Percentiles rank a stretch among this genome's conserved stretches.
phyloP scores from a whole-genome alignment of 1,140 invertebrate genomes.

The Aphidius gifuensis region DNA sequence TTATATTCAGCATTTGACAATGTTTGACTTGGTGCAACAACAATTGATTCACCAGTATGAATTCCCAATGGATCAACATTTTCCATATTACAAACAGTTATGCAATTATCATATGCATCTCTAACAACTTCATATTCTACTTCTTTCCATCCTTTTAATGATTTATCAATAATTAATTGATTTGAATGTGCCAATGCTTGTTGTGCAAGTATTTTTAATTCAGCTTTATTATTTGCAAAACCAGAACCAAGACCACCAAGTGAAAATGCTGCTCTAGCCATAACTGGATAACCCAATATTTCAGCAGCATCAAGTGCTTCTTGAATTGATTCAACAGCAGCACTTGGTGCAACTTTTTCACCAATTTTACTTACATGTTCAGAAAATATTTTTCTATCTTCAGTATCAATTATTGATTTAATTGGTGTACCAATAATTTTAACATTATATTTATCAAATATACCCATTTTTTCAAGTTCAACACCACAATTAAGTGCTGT shows the following conservation, averaged over 20 bases:
- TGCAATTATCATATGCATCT: slow-evolving; percentile 97
- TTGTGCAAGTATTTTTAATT: slow-evolving; percentile 75
- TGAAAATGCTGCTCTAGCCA: slow-evolving; percentile 94
- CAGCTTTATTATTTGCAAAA: slow-evolving; percentile 87
- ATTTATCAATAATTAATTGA: slow-evolving; percentile 97
- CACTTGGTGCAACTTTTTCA: slow-evolving; percentile 91
- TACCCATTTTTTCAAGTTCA: slow-evolving; percentile 76
- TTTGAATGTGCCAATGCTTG: slow-evolving; percentile 90
- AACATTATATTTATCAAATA: slow-evolving; percentile 86
- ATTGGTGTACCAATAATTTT: slow-evolving; percentile 91
- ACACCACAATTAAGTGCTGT: slow-evolving; percentile 98
- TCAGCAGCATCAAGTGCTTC: slow-evolving; percentile 87
- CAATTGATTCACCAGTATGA: slow-evolving; percentile 98
- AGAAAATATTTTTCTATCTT: slow-evolving; percentile 94
- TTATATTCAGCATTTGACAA: slow-evolving; percentile 95
- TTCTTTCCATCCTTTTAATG: slow-evolving; percentile 99
- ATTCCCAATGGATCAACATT: slow-evolving; percentile 99
- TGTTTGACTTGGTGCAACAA: slow-evolving; percentile 98
- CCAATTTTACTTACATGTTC: slow-evolving; percentile 85
- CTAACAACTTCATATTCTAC: slow-evolving; percentile 99
- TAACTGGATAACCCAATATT: slow-evolving; percentile 88
- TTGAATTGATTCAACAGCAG: slow-evolving; percentile 82
- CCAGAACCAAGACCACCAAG: slow-evolving; percentile 96
- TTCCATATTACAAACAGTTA: slow-evolving; percentile 99
- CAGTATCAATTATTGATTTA: slow-evolving; percentile 92